Evolutionary conservation across 2,888 invertebrate genomes (phyloP).

Genomic region (Apocheima hispidaria): DNA sequence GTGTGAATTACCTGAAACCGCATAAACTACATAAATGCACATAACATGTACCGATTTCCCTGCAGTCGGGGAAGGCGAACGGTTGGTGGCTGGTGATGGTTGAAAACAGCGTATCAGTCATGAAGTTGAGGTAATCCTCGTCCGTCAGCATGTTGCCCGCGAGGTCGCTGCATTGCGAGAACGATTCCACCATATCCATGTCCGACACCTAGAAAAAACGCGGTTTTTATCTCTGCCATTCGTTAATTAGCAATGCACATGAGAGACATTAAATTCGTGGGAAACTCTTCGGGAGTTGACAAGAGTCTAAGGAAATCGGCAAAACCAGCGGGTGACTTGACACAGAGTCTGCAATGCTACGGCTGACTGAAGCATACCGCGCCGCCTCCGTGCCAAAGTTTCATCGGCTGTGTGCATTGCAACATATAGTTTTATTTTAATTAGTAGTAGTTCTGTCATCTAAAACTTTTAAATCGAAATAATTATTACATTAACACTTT

Average conservation of each 20-base stretch:
- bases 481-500: no score
- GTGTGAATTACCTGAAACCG: no score
- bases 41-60: conserved; percentile 98
- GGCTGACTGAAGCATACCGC: no score
- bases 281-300: background rate
- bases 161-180: conserved; percentile 88
- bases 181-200: conserved; percentile 91
- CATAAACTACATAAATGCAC: no score
- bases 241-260: background rate
- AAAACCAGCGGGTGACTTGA: no score
- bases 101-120: conserved; percentile 96
- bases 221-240: background rate
- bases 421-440: no score
- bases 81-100: conserved; percentile 94
- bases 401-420: no score
- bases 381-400: no score
- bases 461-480: no score
- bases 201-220: conserved; percentile 86
- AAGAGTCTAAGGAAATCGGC: background rate
- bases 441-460: no score
- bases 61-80: conserved; percentile 97
- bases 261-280: background rate
- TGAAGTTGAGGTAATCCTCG: conserved; percentile 94
- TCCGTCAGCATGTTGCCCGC: conserved; percentile 92
- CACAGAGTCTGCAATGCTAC: no score